A percentile compares a stretch with the other conserved stretches of the same genome.
These are phyloP conservation scores for Daktulosphaira vitifoliae DNA, from an alignment of 1,140 invertebrate species.

Conservation along the genomic window DNA sequence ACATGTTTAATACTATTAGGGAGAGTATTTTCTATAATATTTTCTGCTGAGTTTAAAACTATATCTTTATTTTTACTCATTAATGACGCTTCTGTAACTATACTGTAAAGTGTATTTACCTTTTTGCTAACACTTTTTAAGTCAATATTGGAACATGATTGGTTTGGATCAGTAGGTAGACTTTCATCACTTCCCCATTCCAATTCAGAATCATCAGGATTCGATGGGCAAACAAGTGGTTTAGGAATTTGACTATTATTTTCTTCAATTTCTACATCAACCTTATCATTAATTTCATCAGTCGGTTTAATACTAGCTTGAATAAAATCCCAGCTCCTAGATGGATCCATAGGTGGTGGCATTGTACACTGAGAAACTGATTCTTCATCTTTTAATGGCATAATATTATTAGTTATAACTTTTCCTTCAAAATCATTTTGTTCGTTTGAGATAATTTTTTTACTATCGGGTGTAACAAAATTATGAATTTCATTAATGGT, in stretches of 20 bases:
- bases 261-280: constrained; percentile 1
- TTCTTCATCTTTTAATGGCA: constrained; percentile 26
- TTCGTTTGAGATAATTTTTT: constrained; percentile 6
- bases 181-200: constrained; percentile 32
- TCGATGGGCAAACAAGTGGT: constrained; percentile 8
- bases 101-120: constrained; percentile 14
- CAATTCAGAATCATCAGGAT: constrained; percentile 28
- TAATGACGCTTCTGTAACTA: constrained; percentile 3
- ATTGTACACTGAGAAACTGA: constrained; percentile 38
- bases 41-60: constrained; percentile 19
- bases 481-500: not conserved
- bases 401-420: not conserved
- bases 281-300: not conserved
- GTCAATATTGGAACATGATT: not conserved
- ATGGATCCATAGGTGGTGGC: constrained; percentile 41
- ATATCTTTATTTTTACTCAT: constrained; percentile 20
- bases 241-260: constrained; percentile 15
- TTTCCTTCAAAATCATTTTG: not conserved
- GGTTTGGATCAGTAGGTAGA: constrained; percentile 25
- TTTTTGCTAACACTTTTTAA: constrained; percentile 12
- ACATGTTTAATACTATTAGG: constrained; percentile 7
- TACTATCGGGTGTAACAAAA: not conserved
- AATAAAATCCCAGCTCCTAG: constrained; percentile 42
- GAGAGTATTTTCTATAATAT: not conserved
- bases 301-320: constrained; percentile 41